phyloP scores from a whole-genome alignment of 1,140 invertebrate species.

The Drosophila auraria region DNA sequence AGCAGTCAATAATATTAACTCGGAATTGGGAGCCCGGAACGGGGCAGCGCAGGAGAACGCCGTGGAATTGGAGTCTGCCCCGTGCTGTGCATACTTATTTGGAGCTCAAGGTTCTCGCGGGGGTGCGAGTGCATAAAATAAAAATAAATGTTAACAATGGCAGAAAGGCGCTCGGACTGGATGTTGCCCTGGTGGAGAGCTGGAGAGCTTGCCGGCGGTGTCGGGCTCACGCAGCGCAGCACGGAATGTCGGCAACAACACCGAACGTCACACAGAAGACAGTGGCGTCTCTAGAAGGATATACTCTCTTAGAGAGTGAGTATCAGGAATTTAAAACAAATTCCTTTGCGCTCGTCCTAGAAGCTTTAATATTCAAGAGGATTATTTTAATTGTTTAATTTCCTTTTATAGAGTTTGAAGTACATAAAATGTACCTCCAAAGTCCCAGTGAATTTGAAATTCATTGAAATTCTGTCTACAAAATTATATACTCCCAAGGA shows the following conservation, averaged over 20 bases:
- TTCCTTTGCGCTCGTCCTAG: neutral
- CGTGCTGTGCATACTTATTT: conserved; percentile 83
- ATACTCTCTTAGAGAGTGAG: neutral
- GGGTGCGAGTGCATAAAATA: conserved; percentile 79
- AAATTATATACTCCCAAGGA: neutral
- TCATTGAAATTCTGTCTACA: neutral
- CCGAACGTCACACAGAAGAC: neutral
- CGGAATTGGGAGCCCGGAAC: conserved; percentile 30
- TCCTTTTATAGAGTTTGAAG: neutral
- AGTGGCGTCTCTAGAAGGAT: conserved; percentile 6
- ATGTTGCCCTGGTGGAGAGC: conserved; percentile 33
- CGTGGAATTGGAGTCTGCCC: conserved; percentile 50
- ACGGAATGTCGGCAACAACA: conserved; percentile 59
- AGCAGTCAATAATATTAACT: conserved; percentile 82
- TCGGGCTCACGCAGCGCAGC: conserved; percentile 74
- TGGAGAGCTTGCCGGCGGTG: conserved; percentile 44
- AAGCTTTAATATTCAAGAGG: neutral
- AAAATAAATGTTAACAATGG: conserved; percentile 83
- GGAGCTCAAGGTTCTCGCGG: conserved; percentile 59
- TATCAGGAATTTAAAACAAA: neutral
- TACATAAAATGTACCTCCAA: too few species aligned
- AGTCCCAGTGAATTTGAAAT: too few species aligned
- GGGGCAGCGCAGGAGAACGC: conserved; percentile 19
- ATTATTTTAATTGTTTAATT: neutral
- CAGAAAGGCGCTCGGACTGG: conserved; percentile 71